Base-by-base conservation (phyloP, 2,797 vertebrate species). In the Hemitrygon akajei region DNA sequence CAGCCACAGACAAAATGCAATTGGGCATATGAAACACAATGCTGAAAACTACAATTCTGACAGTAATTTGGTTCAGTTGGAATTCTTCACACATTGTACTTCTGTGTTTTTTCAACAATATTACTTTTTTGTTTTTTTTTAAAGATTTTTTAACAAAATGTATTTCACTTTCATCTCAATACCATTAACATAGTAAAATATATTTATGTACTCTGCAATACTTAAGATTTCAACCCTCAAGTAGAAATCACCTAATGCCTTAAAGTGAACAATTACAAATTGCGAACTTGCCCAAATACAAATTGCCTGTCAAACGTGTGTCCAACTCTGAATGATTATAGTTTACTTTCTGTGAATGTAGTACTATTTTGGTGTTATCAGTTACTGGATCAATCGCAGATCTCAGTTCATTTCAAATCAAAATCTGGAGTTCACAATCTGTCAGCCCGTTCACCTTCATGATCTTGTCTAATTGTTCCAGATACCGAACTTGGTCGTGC, bases 401-500 rank as follows among this genome's bases (percentile, higher is more conserved):
- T 60, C 56, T 60, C 56, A n/a, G 25, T 89, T 93, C 73, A 25
- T 92, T 58, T 66, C 94, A 96, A 58, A 98, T 96, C 81, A 98
- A 97, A 77, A 94, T 94, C 94, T 96, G 96, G 84, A 99, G 98
- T 94, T 98, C 98, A 77, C 97, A 95, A 47, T 99, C 98, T 0
- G 96, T 98, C 94, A 99, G 96, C 91, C 97, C 96, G 93, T 99
- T 99, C 94, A 98, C 98, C 87, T 96, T 96, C 98, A 99, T 99
- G 95, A 99, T 99, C 95, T 98, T 98, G 82, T 97, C 96, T 94
- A 99, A 96, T 95, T 98, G 98, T 92, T 98, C 97, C 92, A 96
- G 96, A 34, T 99, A 99, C 1, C 96, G 96, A 1, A 56, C 80
- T 9, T 96, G 96, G 95, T 99, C 98, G 95, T 98, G 98, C 95